Base-by-base conservation (phyloP, 2,888 invertebrate species). In the Conops quadrifasciatus region DNA sequence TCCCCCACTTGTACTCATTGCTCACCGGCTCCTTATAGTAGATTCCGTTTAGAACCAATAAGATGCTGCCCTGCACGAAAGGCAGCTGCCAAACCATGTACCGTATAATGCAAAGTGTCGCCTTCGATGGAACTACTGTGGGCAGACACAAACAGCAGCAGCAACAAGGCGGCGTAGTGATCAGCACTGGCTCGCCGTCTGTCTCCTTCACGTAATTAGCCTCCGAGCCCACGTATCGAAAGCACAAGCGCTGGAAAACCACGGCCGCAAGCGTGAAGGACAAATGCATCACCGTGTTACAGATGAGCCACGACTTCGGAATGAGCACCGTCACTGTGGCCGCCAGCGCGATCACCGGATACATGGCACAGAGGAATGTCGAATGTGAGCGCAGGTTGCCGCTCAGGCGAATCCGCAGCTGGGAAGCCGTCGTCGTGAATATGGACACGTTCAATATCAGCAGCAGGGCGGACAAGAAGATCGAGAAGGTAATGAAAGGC, bases 121-220 rank as follows among this genome's bases (percentile, higher is more conserved):
- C 73, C 63, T 79, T 80, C 0, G 84, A 80, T 7, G 83, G 81
- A 56, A 80, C 71, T 60, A 84, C 70, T 45, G 77, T 71, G 0
- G 84, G 83, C 72, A 85, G 75, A 64, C 80, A 86, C 3, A 76
- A 5, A 62, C 84, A 85, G 70, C 86, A 86, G 63, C 81, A 83
- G 26, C 81, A 82, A 36, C 81, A 81, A 0, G 86, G 86, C 11
- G 82, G 81, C 1, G 85, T 78, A 56, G 77, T 79, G 30, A 85
- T 70, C 2, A 76, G 71, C 73, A 85, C 82, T 56, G 85, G 80
- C 80, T 85, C 82, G 56, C 82, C 77, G 80, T 85, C 83, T 69
- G 83, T 77, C 75, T 82, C 83, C 81, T 86, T 86, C 71, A 87
- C 78, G 79, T 82, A 86, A 73, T 82, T 86, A 77, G 77, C 78